Evolutionary conservation across 2,888 invertebrate species (phyloP).

Genomic region (Pseudolycoriella hygida): DNA sequence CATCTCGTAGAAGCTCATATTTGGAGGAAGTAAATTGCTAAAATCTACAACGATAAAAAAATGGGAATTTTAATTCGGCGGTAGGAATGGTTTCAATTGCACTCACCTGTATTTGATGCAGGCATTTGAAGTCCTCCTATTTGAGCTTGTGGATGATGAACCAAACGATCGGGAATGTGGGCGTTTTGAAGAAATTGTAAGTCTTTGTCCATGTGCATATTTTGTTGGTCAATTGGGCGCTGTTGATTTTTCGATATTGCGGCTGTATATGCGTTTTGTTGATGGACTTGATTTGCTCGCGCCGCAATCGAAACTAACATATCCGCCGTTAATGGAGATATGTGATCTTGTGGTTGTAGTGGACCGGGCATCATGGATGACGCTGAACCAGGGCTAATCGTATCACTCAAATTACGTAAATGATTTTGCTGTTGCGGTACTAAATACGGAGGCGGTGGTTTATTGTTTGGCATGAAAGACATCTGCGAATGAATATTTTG

Average conservation of each 20-base stretch:
- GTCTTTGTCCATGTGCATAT: slow-evolving; percentile 20
- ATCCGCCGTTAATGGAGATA: slow-evolving; percentile 8
- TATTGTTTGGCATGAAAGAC: slow-evolving; percentile 4
- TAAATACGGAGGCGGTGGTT: slow-evolving; percentile 8
- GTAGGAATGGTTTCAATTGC: no score
- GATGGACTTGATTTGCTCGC: slow-evolving; percentile 10
- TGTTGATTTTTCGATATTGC: slow-evolving; percentile 13
- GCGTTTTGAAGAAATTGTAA: slow-evolving; percentile 40
- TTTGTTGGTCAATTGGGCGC: slow-evolving; percentile 10
- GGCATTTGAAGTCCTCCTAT: slow-evolving; percentile 11
- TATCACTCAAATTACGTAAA: slow-evolving; percentile 2
- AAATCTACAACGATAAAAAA: slow-evolving; percentile 15
- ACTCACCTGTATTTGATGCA: neutral
- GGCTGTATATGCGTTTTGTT: slow-evolving; percentile 9
- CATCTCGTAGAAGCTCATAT: slow-evolving; percentile 38
- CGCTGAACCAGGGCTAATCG: slow-evolving; percentile 3
- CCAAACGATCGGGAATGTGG: slow-evolving; percentile 31
- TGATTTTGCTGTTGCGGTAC: slow-evolving; percentile 16
- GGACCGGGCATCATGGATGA: neutral
- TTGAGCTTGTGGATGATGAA: slow-evolving; percentile 12
- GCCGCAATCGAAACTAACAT: slow-evolving; percentile 11
- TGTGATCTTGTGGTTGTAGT: slow-evolving; percentile 6
- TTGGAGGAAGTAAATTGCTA: slow-evolving; percentile 33
- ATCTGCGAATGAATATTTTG: slow-evolving; percentile 2
- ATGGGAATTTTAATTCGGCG: neutral